Evolutionary conservation across 2,888 invertebrate species (phyloP).

Genomic region (Cantharis rustica): DNA sequence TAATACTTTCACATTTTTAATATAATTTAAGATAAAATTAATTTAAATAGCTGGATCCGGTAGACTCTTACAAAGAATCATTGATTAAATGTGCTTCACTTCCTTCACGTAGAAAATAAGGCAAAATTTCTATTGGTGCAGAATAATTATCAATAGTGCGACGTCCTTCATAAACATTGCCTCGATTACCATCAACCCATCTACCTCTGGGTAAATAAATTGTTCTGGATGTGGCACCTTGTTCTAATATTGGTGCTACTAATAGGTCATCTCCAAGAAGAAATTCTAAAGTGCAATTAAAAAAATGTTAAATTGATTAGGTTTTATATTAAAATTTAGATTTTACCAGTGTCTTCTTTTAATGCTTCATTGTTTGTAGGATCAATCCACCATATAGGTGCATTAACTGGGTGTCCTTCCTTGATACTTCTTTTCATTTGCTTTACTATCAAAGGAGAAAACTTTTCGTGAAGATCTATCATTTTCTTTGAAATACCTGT

Average conservation of each 20-base stretch:
- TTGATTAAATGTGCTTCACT: background rate
- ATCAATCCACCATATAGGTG: slow-evolving; percentile 86
- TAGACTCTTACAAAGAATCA: background rate
- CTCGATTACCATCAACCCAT: slow-evolving; percentile 71
- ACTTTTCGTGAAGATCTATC: slow-evolving; percentile 67
- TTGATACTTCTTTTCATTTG: slow-evolving; percentile 65
- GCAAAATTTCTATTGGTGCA: slow-evolving; percentile 70
- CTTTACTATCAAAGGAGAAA: slow-evolving; percentile 64
- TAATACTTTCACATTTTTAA: background rate
- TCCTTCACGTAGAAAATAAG: slow-evolving; percentile 62
- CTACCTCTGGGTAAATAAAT: slow-evolving; percentile 76
- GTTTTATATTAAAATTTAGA: background rate
- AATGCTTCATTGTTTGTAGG: slow-evolving; percentile 61
- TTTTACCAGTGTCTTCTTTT: slow-evolving; percentile 10
- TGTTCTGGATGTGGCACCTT: slow-evolving; percentile 66
- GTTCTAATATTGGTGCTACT: slow-evolving; percentile 75
- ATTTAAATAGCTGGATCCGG: background rate
- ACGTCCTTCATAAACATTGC: slow-evolving; percentile 60
- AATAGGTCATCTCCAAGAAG: slow-evolving; percentile 77
- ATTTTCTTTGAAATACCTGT: slow-evolving; percentile 66
- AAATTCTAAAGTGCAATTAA: slow-evolving; percentile 64
- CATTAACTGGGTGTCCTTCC: slow-evolving; percentile 73
- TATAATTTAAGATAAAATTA: no score
- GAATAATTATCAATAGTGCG: slow-evolving; percentile 71
- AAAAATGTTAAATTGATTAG: background rate